Evolutionary conservation across 92 coral and sea anemone genomes (phyloP).

Genomic region (Actinostola sp.): DNA sequence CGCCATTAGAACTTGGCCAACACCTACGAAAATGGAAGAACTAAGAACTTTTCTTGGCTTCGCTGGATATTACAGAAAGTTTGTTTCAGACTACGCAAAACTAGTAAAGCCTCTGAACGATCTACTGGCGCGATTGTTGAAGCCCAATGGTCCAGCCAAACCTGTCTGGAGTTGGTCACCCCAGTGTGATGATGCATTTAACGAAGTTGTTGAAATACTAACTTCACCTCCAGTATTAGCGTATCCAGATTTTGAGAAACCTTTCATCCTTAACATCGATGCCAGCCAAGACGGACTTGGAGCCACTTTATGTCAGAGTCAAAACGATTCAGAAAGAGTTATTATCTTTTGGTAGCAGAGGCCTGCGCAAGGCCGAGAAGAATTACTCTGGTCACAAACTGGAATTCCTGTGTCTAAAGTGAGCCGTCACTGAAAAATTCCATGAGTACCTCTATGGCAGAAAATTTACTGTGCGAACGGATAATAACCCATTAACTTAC

Average conservation of each 20-base stretch:
- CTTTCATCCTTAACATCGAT: slow-evolving; percentile 45
- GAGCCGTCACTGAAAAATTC: slow-evolving; percentile 15
- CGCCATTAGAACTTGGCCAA: slow-evolving; percentile 40
- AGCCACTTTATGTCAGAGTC: slow-evolving; percentile 4
- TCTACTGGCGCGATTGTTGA: slow-evolving; percentile 5
- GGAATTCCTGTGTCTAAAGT: slow-evolving; percentile 22
- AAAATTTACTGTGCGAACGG: slow-evolving; percentile 24
- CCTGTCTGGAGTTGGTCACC: slow-evolving; percentile 35
- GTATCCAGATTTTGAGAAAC: slow-evolving; percentile 29
- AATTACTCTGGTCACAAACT: slow-evolving; percentile 30
- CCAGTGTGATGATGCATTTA: slow-evolving; percentile 36
- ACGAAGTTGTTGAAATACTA: slow-evolving; percentile 28
- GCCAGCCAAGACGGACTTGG: slow-evolving; percentile 43
- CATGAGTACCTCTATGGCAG: slow-evolving; percentile 22
- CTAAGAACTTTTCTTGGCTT: slow-evolving; percentile 48
- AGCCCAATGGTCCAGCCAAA: background rate
- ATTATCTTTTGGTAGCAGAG: slow-evolving; percentile 41
- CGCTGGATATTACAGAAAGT: slow-evolving; percentile 39
- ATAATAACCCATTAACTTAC: slow-evolving; percentile 27
- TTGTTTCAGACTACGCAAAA: slow-evolving; percentile 28
- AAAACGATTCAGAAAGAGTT: slow-evolving; percentile 16
- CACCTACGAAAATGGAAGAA: slow-evolving; percentile 22
- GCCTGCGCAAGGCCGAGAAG: slow-evolving; percentile 18
- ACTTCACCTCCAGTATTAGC: slow-evolving; percentile 38
- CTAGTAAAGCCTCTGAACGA: slow-evolving; percentile 40